These are phyloP conservation scores for Avahi laniger DNA, from an alignment of 2,797 vertebrate genomes.

Conservation along the genomic window DNA sequence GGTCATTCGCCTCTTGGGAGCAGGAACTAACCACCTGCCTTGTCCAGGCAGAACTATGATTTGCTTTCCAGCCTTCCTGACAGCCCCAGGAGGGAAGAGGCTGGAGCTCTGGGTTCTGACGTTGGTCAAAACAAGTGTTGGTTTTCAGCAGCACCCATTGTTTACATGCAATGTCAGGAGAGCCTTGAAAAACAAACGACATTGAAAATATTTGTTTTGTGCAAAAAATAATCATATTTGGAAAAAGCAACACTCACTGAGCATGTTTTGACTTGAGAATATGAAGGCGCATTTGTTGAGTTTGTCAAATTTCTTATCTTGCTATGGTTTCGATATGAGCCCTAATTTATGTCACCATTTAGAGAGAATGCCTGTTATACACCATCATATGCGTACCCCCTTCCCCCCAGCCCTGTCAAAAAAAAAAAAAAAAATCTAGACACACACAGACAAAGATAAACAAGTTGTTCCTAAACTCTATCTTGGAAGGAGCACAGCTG, in stretches of 20 bases:
- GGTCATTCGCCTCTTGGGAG: background rate
- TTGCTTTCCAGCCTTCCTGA: background rate
- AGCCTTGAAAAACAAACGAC: background rate
- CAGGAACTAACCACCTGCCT: too few species aligned
- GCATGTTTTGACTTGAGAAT: background rate
- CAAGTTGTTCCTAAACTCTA: conserved; percentile 46
- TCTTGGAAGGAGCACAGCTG: conserved; percentile 71
- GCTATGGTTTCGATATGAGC: background rate
- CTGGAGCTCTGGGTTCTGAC: background rate
- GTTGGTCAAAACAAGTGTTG: fast-evolving
- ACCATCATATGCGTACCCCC: background rate
- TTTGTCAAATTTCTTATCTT: background rate
- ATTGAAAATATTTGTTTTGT: background rate
- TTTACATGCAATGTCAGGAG: background rate
- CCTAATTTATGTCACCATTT: background rate
- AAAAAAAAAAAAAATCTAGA: conserved; percentile 1
- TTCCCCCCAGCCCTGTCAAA: background rate
- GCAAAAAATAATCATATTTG: background rate
- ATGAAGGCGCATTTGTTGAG: fast-evolving
- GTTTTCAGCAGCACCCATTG: fast-evolving
- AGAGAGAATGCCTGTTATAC: background rate
- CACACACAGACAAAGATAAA: conserved; percentile 54
- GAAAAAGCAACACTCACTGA: background rate
- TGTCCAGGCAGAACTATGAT: fast-evolving
- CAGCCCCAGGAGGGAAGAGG: background rate